Conservation (phyloP, 2,888 invertebrate genomes). For the Heliconius cydno region DNA sequence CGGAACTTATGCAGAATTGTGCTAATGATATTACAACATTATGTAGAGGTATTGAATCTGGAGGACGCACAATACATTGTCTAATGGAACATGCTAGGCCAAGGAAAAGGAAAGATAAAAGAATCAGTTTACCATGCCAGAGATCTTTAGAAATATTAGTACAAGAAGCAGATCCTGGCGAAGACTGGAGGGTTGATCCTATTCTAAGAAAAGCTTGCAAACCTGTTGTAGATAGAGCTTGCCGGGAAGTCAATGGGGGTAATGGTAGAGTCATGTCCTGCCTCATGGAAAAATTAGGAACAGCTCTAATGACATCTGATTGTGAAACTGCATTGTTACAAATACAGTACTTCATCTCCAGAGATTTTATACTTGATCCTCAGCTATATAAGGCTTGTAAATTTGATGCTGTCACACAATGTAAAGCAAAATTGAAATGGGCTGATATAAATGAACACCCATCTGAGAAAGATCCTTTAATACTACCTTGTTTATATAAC, state of each 20-base stretch:
- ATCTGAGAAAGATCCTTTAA: conserved; percentile 91
- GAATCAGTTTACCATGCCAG: conserved; percentile 88
- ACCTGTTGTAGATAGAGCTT: conserved; percentile 91
- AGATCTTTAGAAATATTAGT: conserved; percentile 91
- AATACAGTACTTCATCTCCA: conserved; percentile 98
- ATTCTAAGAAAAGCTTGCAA: conserved; percentile 93
- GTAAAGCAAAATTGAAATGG: conserved; percentile 92
- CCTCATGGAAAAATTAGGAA: conserved; percentile 95
- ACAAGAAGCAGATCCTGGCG: conserved; percentile 95
- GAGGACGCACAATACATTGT: conserved; percentile 97
- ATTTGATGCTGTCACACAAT: conserved; percentile 92
- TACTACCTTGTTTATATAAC: conserved; percentile 95
- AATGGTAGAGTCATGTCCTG: conserved; percentile 95
- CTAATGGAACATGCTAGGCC: conserved; percentile 94
- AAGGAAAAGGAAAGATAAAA: conserved; percentile 84
- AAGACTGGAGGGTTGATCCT: conserved; percentile 98
- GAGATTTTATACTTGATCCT: conserved; percentile 97
- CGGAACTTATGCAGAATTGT: conserved; percentile 95
- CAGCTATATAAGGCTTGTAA: conserved; percentile 94
- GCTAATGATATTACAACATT: conserved; percentile 90
- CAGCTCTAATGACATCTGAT: conserved; percentile 91
- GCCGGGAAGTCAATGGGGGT: conserved; percentile 88
- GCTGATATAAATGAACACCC: conserved; percentile 85
- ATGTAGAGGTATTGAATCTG: conserved; percentile 89
- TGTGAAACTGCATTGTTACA: conserved; percentile 96